Conservation (phyloP, 2,888 invertebrate genomes). For the Smittia aterrima region DNA sequence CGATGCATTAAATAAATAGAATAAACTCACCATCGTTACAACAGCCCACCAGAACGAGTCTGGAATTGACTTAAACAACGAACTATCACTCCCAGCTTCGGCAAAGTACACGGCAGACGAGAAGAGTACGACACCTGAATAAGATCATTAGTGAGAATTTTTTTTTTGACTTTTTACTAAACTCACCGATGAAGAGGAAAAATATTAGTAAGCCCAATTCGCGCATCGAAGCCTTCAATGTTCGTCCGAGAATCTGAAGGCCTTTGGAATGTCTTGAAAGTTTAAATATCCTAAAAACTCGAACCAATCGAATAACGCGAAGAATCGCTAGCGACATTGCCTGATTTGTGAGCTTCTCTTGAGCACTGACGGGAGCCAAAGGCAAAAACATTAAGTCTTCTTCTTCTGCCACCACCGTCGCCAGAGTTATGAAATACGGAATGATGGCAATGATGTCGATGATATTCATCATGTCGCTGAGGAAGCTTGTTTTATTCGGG, state of each 20-base stretch:
- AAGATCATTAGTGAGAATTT: slow-evolving; percentile 49
- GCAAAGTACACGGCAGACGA: slow-evolving; percentile 99
- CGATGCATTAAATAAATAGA: neutral
- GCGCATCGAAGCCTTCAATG: slow-evolving; percentile 98
- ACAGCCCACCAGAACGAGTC: slow-evolving; percentile 99
- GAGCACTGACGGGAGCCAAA: slow-evolving; percentile 86
- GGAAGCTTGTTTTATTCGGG: slow-evolving; percentile 98
- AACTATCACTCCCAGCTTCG: slow-evolving; percentile 99
- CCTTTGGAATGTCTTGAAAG: slow-evolving; percentile 99
- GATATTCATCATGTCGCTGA: slow-evolving; percentile 99
- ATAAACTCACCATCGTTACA: slow-evolving; percentile 89
- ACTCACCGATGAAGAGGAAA: slow-evolving; percentile 99
- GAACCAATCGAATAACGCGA: slow-evolving; percentile 96
- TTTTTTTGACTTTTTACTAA: slow-evolving; percentile 44
- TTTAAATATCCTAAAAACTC: slow-evolving; percentile 99
- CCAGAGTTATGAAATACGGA: slow-evolving; percentile 99
- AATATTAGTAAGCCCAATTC: slow-evolving; percentile 99
- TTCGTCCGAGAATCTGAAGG: slow-evolving; percentile 97
- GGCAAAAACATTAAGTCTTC: slow-evolving; percentile 85
- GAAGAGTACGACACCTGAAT: slow-evolving; percentile 99
- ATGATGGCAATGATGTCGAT: slow-evolving; percentile 99
- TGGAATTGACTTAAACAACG: slow-evolving; percentile 99
- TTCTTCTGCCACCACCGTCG: slow-evolving; percentile 97
- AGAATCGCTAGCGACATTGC: slow-evolving; percentile 98
- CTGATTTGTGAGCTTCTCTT: slow-evolving; percentile 92